Evolutionary conservation across 2,797 vertebrate species (phyloP).

Genomic region (Phataginus tricuspis): DNA sequence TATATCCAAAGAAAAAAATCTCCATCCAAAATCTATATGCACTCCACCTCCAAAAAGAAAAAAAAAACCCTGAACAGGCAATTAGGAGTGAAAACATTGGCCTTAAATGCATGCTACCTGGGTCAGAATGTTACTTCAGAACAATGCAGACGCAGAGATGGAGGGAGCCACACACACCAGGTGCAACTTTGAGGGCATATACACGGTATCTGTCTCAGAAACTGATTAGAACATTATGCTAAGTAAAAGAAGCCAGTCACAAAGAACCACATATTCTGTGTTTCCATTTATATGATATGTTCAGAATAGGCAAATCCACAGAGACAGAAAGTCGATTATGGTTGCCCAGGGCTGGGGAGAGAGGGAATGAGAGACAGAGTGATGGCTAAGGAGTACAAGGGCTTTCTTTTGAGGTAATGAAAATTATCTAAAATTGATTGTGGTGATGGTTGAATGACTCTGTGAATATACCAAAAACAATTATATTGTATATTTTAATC

Average conservation of each 20-base stretch:
- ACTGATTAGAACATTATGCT: neutral
- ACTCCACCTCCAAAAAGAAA: too few relatives aligned
- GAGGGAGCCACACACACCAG: neutral
- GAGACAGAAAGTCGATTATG: neutral
- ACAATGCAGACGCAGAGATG: neutral
- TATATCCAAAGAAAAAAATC: neutral
- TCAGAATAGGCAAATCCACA: neutral
- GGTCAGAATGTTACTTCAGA: neutral
- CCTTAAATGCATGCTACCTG: neutral
- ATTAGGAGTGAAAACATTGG: neutral
- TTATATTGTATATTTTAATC: neutral
- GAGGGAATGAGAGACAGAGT: neutral
- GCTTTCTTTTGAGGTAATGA: neutral
- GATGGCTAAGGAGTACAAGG: neutral
- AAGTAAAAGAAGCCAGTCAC: neutral
- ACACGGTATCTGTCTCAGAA: neutral
- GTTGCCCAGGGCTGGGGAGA: neutral
- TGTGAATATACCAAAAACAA: neutral
- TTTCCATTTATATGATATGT: neutral
- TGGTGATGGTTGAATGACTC: neutral
- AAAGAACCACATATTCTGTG: neutral
- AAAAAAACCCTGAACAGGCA: neutral
- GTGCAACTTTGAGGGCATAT: neutral
- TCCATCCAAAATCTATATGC: too few relatives aligned
- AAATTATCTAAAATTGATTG: neutral